Evolutionary conservation across 2,888 invertebrate species (phyloP), one percentile per base, ranked within the genome.

Genomic region (Hydrotaea cyrtoneurina): DNA sequence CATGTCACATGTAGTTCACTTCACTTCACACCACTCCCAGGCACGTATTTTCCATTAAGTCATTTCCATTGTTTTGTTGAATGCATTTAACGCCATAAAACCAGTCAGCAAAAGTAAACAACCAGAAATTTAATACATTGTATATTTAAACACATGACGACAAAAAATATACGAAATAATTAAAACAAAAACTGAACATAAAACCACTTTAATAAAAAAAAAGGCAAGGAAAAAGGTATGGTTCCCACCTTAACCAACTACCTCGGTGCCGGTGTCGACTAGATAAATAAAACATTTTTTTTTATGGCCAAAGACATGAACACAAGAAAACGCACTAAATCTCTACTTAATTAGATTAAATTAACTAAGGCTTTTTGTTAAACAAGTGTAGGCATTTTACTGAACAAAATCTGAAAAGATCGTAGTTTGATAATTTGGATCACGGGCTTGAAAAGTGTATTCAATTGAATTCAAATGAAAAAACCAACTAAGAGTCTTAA

Each of bases 51-150:
- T 69, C 46, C 43, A 69, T 69, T 69, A 69, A 69, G 69, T 43
- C 43, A 69, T 69, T 69, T 69, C 21, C 69, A 69, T 69, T 69
- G 69, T 69, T 46, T 69, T 17, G 46, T 69, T 17, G 46, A 66
- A 66, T 43, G 66, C 66, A 43, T 69, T 43, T 43, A 46, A 23
- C 21, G 69, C 39, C 69, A 23, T 23, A 69, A 69, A 69, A 62
- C 15, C 26, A 4, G 69, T 69, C 69, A 69, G 69, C 69, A 43
- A 69, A 69, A 69, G 11, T 15, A 69, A 46, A 66, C n/a, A 66
- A 39, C n/a, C 21, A 23, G 69, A 69, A 69, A 69, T 69, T 69
- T 69, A 43, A 69, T 69, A 69, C 43, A 43, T 31, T 66, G 11
- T n/a, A 4, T 69, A 21, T 36, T 10, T 8, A 11, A 39, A 39